Conservation (phyloP, 2,888 invertebrate genomes). For the Eubasilissa splendida region DNA sequence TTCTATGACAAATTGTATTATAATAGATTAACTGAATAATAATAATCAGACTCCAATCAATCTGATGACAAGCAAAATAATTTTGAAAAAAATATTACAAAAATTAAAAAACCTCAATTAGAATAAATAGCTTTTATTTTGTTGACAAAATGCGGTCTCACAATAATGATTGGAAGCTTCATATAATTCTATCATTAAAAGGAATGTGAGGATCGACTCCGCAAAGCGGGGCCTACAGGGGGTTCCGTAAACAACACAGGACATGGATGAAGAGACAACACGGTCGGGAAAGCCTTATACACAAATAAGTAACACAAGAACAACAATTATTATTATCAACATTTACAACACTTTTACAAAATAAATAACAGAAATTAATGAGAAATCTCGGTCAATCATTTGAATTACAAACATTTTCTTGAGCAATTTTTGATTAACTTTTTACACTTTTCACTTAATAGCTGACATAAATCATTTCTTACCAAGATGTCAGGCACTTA, state of each 20-base stretch:
- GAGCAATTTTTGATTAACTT: neutral
- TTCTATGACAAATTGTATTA: too few relatives aligned
- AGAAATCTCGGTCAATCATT: constrained; percentile 22
- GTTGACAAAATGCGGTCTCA: constrained; percentile 55
- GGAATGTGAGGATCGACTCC: neutral
- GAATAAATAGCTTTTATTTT: constrained; percentile 58
- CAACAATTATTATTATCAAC: constrained; percentile 31
- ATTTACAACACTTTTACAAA: constrained; percentile 38
- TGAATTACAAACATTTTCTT: neutral
- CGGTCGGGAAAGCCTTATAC: constrained; percentile 21
- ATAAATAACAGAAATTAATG: constrained; percentile 38
- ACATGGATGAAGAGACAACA: constrained; percentile 2
- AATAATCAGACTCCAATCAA: too few relatives aligned
- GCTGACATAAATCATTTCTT: neutral
- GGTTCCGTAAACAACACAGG: neutral
- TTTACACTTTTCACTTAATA: neutral
- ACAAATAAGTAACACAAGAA: constrained; percentile 19
- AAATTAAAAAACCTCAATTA: neutral
- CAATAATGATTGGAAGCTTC: constrained; percentile 55
- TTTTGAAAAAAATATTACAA: neutral
- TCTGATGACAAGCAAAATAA: too few relatives aligned
- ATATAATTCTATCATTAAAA: constrained; percentile 28
- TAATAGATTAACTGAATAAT: too few relatives aligned
- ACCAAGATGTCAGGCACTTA: too few relatives aligned
- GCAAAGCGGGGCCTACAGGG: neutral